Evolutionary conservation across 2,888 invertebrate species (phyloP).

Genomic region (Tetranychus truncatus): DNA sequence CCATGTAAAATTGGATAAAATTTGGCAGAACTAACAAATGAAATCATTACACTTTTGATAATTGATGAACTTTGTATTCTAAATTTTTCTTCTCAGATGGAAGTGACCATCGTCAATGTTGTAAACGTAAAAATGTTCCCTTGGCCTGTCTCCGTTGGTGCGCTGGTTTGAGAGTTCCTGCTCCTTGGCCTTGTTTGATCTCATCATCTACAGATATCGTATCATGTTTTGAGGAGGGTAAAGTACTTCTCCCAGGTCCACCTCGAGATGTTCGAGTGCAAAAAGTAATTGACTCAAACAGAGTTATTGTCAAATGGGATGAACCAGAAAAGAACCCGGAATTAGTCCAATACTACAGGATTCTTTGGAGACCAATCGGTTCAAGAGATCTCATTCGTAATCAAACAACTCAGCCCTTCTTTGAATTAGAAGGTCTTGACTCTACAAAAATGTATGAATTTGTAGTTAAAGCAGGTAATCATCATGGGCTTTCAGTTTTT

Average conservation of each 20-base stretch:
- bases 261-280: conserved; percentile 42
- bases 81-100: conserved; percentile 32
- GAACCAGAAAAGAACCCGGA: conserved; percentile 61
- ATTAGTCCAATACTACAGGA: conserved; percentile 59
- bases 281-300: conserved; percentile 15
- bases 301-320: conserved; percentile 47
- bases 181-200: conserved; percentile 48
- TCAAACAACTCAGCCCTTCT: conserved; percentile 22
- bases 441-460: conserved; percentile 57
- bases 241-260: conserved; percentile 57
- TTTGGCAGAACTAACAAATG: no score
- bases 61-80: neutral
- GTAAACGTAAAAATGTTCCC: conserved; percentile 58
- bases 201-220: conserved; percentile 55
- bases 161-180: conserved; percentile 51
- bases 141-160: conserved; percentile 65
- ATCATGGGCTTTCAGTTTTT: conserved; percentile 53
- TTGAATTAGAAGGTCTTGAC: conserved; percentile 41
- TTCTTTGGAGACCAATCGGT: conserved; percentile 47
- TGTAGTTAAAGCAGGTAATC: conserved; percentile 62
- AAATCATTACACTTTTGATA: no score
- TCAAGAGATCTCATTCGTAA: conserved; percentile 23
- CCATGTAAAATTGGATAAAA: no score
- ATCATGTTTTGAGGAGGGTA: conserved; percentile 59
- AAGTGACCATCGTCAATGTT: conserved; percentile 64